Conservation (phyloP, 2,113 vertebrate genomes). For the Anolis carolinensis region DNA sequence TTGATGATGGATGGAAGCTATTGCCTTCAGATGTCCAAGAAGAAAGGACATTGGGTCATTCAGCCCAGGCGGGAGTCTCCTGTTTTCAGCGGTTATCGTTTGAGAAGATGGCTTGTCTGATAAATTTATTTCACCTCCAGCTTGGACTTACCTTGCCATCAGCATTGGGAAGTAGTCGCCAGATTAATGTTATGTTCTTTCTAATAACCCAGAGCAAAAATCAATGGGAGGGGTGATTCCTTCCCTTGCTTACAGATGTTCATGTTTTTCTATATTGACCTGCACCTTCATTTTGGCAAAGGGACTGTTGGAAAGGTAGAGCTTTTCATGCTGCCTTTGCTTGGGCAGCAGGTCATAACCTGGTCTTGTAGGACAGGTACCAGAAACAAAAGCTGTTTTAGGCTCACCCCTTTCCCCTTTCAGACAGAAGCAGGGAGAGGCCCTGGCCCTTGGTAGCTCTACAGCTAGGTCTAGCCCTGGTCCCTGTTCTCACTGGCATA, state of each 20-base stretch:
- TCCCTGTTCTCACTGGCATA: no score
- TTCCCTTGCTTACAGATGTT: slow-evolving; percentile 79
- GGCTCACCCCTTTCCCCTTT: accelerated
- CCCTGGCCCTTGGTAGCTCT: no score
- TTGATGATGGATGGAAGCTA: not conserved
- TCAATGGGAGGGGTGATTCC: slow-evolving; percentile 96
- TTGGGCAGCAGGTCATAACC: not conserved
- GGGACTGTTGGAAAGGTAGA: slow-evolving; percentile 8
- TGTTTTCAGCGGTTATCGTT: not conserved
- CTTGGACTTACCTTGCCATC: slow-evolving; percentile 85
- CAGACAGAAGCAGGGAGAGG: not conserved
- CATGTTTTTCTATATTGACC: slow-evolving; percentile 66
- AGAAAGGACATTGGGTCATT: slow-evolving; percentile 21
- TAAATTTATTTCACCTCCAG: slow-evolving; percentile 86
- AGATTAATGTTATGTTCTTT: slow-evolving; percentile 93
- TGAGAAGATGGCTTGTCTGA: slow-evolving; percentile 64
- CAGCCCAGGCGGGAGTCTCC: slow-evolving; percentile 40
- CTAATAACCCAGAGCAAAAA: slow-evolving; percentile 97
- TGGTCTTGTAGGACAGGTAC: accelerated
- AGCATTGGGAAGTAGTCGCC: slow-evolving; percentile 86
- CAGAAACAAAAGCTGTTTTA: accelerated
- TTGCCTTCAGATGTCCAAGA: not conserved
- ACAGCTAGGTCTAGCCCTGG: no score
- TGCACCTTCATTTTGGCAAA: slow-evolving; percentile 52
- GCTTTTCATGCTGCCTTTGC: not conserved